Conservation (phyloP, 1,140 invertebrate genomes). For the Rhopalosiphum padi region DNA sequence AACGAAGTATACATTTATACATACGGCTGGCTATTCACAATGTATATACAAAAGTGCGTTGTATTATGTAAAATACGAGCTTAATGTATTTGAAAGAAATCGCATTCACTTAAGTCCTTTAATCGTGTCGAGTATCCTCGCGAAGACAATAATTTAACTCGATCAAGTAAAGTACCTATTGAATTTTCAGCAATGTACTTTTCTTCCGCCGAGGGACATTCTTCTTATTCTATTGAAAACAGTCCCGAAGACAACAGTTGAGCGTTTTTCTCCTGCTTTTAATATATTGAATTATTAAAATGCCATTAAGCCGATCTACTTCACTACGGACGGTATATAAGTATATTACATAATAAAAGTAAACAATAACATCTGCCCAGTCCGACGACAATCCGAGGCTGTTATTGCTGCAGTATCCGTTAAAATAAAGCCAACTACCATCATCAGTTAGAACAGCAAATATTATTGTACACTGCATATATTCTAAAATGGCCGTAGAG, state of each 20-base stretch:
- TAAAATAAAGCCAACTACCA: background rate
- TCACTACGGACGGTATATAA: background rate
- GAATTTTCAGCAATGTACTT: background rate
- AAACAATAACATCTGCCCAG: background rate
- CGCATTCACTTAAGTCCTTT: constrained; percentile 1
- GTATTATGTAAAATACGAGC: constrained; percentile 7
- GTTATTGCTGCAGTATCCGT: background rate
- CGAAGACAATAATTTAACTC: background rate
- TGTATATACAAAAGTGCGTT: background rate
- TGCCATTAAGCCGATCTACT: background rate
- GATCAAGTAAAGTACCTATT: constrained; percentile 11
- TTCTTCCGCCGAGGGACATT: background rate
- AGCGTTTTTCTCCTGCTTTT: background rate
- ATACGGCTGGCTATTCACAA: background rate
- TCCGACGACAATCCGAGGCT: background rate
- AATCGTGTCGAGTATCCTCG: constrained; percentile 1
- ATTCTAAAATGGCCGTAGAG: background rate
- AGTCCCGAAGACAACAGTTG: background rate
- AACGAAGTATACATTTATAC: background rate
- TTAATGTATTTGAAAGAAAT: constrained; percentile 9
- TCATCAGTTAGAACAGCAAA: background rate
- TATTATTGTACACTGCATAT: background rate
- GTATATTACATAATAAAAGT: background rate
- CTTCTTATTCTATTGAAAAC: background rate
- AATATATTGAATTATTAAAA: constrained; percentile 15